These are phyloP conservation scores for Microtus agrestis DNA, from an alignment of 2,797 vertebrate genomes.

Conservation along the genomic window DNA sequence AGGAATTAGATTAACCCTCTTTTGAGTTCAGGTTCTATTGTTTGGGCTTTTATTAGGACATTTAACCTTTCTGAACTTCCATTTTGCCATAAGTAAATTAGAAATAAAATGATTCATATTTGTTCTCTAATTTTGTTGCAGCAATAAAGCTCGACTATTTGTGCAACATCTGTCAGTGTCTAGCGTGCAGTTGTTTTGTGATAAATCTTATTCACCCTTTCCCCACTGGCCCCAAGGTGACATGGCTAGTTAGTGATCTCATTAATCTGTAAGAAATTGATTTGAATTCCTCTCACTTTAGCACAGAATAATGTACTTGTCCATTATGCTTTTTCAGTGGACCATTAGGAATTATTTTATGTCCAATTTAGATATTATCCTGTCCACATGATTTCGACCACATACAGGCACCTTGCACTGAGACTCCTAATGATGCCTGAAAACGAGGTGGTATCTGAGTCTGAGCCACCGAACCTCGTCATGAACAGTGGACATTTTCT, in stretches of 20 bases:
- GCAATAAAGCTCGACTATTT: not conserved
- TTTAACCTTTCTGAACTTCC: not conserved
- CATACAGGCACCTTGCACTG: not conserved
- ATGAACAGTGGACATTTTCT: not conserved
- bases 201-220: constrained; percentile 43
- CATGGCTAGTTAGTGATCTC: constrained; percentile 65
- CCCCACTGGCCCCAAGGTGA: constrained; percentile 55
- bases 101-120: not conserved
- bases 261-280: constrained; percentile 76
- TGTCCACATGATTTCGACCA: constrained; percentile 32
- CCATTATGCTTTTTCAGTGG: constrained; percentile 58
- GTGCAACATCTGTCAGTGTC: not conserved
- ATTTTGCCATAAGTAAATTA: not conserved
- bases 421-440: constrained; percentile 17
- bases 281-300: constrained; percentile 70
- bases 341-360: constrained; percentile 75
- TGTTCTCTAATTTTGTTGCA: not conserved
- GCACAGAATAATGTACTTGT: constrained; percentile 47
- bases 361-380: constrained; percentile 63
- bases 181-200: constrained; percentile 8
- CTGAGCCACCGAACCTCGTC: constrained; percentile 32
- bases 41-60: not conserved
- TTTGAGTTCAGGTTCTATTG: not conserved
- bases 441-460: not conserved
- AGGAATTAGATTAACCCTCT: not conserved